phyloP scores from a whole-genome alignment of 1,140 invertebrate species.

The Trinorchestia longiramus region DNA sequence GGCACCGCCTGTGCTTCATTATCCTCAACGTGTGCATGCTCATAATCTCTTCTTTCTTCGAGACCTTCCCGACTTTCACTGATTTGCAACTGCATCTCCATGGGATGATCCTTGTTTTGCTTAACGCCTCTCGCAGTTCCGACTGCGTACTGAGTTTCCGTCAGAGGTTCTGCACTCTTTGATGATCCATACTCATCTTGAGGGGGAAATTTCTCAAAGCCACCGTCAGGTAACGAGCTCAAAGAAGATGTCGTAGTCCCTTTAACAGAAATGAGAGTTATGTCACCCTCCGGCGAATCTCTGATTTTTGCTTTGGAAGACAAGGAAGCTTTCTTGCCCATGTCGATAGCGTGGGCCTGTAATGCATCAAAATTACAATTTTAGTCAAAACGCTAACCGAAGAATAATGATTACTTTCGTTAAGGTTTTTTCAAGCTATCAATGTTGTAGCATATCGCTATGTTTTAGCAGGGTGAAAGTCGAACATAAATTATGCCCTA shows the following conservation, averaged over 20 bases:
- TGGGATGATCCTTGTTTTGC: not conserved
- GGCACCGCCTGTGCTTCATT: not conserved
- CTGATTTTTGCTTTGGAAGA: conserved; percentile 15
- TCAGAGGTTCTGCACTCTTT: not conserved
- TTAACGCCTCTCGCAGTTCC: not conserved
- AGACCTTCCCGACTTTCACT: not conserved
- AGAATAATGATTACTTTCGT: not conserved
- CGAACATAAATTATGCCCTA: not conserved
- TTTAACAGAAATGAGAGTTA: not conserved
- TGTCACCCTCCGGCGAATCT: not conserved
- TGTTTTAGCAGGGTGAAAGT: conserved; percentile 7
- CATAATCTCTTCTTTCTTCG: not conserved
- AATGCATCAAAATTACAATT: not conserved
- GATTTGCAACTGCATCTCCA: conserved; percentile 18
- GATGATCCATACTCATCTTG: not conserved
- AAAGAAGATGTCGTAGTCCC: not conserved
- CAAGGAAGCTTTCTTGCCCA: not conserved
- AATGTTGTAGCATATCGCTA: not conserved
- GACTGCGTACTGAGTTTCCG: not conserved
- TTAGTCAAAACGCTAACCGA: not conserved
- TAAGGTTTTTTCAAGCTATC: too few relatives aligned
- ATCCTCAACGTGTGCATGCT: not conserved
- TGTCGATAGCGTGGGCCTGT: conserved; percentile 21
- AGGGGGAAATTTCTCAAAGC: not conserved
- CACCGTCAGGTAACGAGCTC: not conserved